Base-by-base conservation (phyloP, 1,140 invertebrate species). In the Hyles euphorbiae region DNA sequence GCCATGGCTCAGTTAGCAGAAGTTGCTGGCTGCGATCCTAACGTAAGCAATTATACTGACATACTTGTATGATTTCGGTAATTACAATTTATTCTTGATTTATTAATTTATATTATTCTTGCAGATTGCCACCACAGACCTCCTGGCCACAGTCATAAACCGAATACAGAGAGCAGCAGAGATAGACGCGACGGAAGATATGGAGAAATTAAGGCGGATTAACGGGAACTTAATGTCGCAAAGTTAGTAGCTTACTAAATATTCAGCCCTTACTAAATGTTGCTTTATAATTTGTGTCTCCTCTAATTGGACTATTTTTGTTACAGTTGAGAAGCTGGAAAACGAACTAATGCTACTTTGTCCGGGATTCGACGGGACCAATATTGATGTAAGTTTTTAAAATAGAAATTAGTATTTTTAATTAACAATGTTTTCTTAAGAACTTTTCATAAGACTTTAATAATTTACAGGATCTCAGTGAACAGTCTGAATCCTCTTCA, bases 1-100 rank as follows among this genome's bases (percentile, higher is more conserved):
- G 77, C 75, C 0, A 65, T 67, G 46, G 32, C 51, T 2, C 54
- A 72, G 8, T 55, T 83, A 8, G 72, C 71, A n/a, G 70, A 71
- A 33, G 74, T 72, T 11, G 59, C 68, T 2, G 68, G 68, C 34
- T 74, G 61, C 11, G 58, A 70, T 12, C 7, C 64, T 12, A 61
- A 50, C 5, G 66, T 73, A 60, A 80, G 70, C 66, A 48, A 11
- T 5, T 48, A 10, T 22, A 11, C 3, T 10, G n/a, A 1, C 46
- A 11, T 48, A 48, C n/a, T 48, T 22, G 22, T 22, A 22, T 22
- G 22, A 22, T 22, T 22, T 22, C 22, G 22, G 22, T 22, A 22
- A 22, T 22, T 22, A 22, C 22, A 22, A 22, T 22, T 22, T 22
- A 22, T 22, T 22, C 22, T 22, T 22, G 22, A 22, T 22, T 22